Conservation (phyloP, 1,140 invertebrate genomes). For the Aporrectodea caliginosa region DNA sequence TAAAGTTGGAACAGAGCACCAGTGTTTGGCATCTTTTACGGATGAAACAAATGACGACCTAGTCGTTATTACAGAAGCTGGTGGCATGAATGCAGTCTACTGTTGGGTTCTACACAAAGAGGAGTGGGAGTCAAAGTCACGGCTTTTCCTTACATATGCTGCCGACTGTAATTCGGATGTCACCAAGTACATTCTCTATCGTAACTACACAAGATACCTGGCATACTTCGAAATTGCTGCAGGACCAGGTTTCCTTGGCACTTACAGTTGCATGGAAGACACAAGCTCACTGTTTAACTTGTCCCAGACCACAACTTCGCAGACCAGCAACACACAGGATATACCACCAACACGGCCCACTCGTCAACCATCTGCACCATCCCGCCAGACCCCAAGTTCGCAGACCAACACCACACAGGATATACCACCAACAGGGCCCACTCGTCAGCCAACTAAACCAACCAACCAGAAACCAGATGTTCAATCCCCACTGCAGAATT, state of each 20-base stretch:
- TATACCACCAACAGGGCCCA: too few species aligned
- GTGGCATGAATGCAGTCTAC: background rate
- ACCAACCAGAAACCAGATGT: too few species aligned
- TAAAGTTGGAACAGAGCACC: background rate
- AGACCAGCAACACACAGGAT: background rate
- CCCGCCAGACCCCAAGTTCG: too few species aligned
- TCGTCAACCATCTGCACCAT: too few species aligned
- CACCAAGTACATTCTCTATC: background rate
- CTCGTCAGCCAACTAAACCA: too few species aligned
- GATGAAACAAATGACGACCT: background rate
- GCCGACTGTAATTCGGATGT: constrained; percentile 11
- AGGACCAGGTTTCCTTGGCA: background rate
- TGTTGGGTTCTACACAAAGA: constrained; percentile 12
- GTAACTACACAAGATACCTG: background rate
- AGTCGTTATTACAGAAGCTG: background rate
- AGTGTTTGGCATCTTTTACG: background rate
- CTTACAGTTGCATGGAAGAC: background rate
- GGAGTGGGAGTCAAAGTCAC: background rate
- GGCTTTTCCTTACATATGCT: background rate
- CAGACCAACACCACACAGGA: too few species aligned
- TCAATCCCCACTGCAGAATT: too few species aligned
- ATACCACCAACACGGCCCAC: background rate
- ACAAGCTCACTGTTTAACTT: background rate
- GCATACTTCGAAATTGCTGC: background rate
- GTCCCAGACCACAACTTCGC: background rate